Evolutionary conservation across 2,888 invertebrate species (phyloP), one percentile per base, ranked within the genome.

Genomic region (Girardia tigrina): DNA sequence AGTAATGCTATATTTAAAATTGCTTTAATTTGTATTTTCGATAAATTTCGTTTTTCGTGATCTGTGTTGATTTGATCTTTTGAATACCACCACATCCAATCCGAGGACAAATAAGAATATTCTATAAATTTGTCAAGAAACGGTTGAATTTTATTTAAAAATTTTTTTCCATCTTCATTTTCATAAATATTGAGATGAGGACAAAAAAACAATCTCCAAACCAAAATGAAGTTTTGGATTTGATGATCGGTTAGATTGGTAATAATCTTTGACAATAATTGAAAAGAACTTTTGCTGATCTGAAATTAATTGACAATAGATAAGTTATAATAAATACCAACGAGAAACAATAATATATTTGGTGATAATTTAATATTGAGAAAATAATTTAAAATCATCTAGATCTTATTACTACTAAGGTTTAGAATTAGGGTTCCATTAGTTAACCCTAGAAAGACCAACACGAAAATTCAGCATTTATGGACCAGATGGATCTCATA

Each of bases 41-140:
- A 56, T 56, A 56, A 56, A 56, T 56, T 56, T 56, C 56, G 56
- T 56, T 56, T 56, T 56, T 56, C 56, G 23, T 56, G 56, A 56
- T 56, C 56, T 8, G 56, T 56, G 56, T 56, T 56, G 2, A 56
- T 8, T 56, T 56, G 8, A n/a, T 56, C 56, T 56, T 56, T 56
- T 20, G 56, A 56, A 56, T 20, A 56, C 56, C 56, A 56, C 56
- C 56, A 56, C n/a, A 56, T 16, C 56, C 56, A 56, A n/a, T 56
- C 56, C 4, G 8, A 56, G 6, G 56, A 4, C 4, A 56, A 56
- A 56, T 56, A 56, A 23, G 56, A 56, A 56, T 20, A 56, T 56
- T 56, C 56, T 20, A 56, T 56, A 56, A 56, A 56, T 56, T 56
- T 56, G 23, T 56, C 56, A 6, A 56, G n/a, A 56, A 56, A 56